These are phyloP conservation scores for Acanthaster planci DNA, from an alignment of 35 echinoderm and acorn worm species.

Conservation along the genomic window DNA sequence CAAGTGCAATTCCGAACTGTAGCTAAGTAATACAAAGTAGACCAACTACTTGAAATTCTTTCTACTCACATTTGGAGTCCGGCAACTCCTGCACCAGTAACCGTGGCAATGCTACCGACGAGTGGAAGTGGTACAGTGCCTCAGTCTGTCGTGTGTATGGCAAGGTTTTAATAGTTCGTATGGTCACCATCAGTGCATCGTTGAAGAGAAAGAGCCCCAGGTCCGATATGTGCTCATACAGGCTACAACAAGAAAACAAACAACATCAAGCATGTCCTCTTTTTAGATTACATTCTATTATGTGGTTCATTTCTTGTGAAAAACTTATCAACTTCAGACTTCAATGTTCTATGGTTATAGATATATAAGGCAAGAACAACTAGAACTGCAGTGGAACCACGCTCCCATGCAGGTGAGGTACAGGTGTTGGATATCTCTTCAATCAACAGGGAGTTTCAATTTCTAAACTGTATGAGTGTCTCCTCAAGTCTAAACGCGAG, in stretches of 20 bases:
- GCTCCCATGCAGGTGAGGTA: too few species aligned
- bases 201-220: conserved; percentile 94
- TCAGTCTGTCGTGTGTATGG: conserved; percentile 75
- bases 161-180: conserved; percentile 51
- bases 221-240: conserved; percentile 80
- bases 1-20: not conserved
- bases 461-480: too few species aligned
- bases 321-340: too few species aligned
- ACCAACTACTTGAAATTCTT: not conserved
- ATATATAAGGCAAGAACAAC: too few species aligned
- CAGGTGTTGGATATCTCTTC: too few species aligned
- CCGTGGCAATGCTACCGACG: conserved; percentile 71
- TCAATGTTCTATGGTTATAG: too few species aligned
- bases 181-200: conserved; percentile 87
- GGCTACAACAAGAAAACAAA: conserved; percentile 42
- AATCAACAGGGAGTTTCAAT: too few species aligned
- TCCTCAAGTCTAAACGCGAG: too few species aligned
- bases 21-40: not conserved
- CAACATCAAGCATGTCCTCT: not conserved
- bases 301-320: too few species aligned
- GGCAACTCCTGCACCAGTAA: conserved; percentile 73
- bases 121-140: conserved; percentile 58
- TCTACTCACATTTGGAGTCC: conserved; percentile 91
- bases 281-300: too few species aligned
- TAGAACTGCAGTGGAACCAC: too few species aligned